phyloP scores from a whole-genome alignment of 1,140 invertebrate species.

The Meloidogyne exigua region DNA sequence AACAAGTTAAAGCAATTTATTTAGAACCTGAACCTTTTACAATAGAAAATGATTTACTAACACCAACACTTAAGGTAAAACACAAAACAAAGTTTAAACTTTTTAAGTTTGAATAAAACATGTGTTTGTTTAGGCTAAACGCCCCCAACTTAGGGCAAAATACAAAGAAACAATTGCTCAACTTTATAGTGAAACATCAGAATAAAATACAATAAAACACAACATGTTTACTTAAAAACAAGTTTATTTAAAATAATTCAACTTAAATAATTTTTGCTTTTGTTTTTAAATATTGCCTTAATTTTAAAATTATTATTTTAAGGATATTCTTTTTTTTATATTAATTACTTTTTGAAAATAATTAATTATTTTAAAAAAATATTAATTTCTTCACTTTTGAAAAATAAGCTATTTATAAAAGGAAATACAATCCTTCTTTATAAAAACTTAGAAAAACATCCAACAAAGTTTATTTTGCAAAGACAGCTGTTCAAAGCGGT shows the following conservation, averaged over 20 bases:
- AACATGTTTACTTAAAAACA: background rate
- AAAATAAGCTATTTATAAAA: background rate
- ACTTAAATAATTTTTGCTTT: background rate
- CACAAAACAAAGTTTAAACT: conserved; percentile 67
- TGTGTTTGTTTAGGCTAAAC: conserved; percentile 42
- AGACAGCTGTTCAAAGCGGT: background rate
- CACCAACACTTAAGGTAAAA: conserved; percentile 90
- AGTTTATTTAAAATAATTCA: background rate
- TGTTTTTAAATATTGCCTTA: background rate
- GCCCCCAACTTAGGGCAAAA: conserved; percentile 55
- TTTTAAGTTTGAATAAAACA: background rate
- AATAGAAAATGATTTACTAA: conserved; percentile 92
- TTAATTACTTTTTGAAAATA: no score
- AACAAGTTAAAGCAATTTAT: conserved; percentile 68
- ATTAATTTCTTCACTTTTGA: no score
- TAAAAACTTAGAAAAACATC: background rate
- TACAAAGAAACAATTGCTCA: conserved; percentile 50
- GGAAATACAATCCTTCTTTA: background rate
- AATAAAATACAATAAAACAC: background rate
- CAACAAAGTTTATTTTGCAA: background rate
- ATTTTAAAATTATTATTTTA: no score
- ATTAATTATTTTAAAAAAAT: no score
- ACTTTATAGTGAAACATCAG: conserved; percentile 43
- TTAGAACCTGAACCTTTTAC: conserved; percentile 84
- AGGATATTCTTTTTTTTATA: no score